Conservation (phyloP, 2,888 invertebrate genomes). For the Synergus laeviventris region DNA sequence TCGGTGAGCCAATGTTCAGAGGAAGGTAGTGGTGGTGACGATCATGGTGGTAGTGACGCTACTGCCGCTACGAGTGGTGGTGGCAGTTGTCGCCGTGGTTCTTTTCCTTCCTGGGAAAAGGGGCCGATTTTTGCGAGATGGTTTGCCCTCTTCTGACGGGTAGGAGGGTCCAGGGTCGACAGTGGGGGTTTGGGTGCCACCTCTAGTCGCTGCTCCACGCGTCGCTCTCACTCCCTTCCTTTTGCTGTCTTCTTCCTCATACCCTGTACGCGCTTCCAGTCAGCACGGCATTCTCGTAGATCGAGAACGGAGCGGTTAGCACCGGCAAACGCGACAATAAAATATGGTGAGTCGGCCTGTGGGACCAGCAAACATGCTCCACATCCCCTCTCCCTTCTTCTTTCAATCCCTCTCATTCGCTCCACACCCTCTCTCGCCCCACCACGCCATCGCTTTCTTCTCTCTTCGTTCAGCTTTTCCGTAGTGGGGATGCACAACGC, state of each 20-base stretch:
- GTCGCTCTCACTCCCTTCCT: conserved; percentile 44
- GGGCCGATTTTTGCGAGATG: conserved; percentile 74
- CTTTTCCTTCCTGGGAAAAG: conserved; percentile 70
- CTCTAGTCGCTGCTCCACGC: conserved; percentile 58
- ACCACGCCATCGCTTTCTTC: conserved; percentile 64
- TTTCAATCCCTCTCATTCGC: conserved; percentile 47
- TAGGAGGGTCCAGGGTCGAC: conserved; percentile 72
- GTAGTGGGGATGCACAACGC: conserved; percentile 50
- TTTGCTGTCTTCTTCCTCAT: conserved; percentile 33
- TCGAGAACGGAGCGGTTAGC: conserved; percentile 69
- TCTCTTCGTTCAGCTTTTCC: conserved; percentile 63
- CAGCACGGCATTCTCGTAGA: conserved; percentile 55
- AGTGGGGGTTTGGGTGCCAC: conserved; percentile 67
- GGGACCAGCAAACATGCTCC: conserved; percentile 61
- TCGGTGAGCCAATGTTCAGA: conserved; percentile 39
- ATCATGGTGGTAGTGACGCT: conserved; percentile 60
- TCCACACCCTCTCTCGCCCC: conserved; percentile 56
- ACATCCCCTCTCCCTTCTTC: conserved; percentile 55
- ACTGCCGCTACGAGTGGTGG: conserved; percentile 59
- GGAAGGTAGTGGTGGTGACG: conserved; percentile 48
- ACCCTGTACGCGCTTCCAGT: conserved; percentile 43
- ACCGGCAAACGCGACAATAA: conserved; percentile 74
- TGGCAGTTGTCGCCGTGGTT: conserved; percentile 72
- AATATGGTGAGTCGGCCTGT: conserved; percentile 69
- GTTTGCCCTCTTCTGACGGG: conserved; percentile 66